These are phyloP conservation scores for Apostichopus parvimensis DNA, from an alignment of 35 echinoderm and acorn worm species.

Conservation along the genomic window DNA sequence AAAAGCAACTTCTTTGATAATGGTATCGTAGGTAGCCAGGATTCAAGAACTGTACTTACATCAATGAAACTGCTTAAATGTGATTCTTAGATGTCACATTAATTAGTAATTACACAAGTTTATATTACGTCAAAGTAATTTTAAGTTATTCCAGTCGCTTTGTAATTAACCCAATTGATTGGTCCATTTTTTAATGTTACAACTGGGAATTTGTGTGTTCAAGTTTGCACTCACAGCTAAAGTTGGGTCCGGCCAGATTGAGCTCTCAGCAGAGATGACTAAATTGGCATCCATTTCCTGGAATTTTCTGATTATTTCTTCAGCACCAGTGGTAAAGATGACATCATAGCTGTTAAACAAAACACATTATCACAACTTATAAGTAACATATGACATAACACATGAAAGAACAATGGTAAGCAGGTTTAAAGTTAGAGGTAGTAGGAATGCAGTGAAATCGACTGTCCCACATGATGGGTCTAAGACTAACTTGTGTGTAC, in stretches of 20 bases:
- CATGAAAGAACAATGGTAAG: too few species aligned
- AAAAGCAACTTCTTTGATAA: too few species aligned
- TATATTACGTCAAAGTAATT: too few species aligned
- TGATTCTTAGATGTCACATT: too few species aligned
- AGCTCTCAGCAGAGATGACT: slow-evolving; percentile 86
- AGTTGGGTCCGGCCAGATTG: slow-evolving; percentile 81
- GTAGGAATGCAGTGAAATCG: too few species aligned
- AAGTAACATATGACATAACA: not conserved
- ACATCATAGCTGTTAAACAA: slow-evolving; percentile 92
- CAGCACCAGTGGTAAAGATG: slow-evolving; percentile 70
- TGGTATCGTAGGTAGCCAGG: too few species aligned
- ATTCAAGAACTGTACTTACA: not conserved
- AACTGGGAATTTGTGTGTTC: not conserved
- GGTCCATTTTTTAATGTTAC: not conserved
- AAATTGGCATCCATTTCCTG: slow-evolving; percentile 59
- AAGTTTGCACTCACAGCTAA: slow-evolving; percentile 58
- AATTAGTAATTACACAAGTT: too few species aligned
- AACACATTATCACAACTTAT: not conserved
- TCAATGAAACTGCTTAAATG: too few species aligned
- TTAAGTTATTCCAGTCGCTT: too few species aligned
- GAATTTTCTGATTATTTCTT: slow-evolving; percentile 87
- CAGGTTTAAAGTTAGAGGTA: too few species aligned
- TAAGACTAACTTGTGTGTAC: too few species aligned
- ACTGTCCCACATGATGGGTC: too few species aligned
- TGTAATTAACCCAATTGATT: not conserved